Evolutionary conservation across 2,888 invertebrate genomes (phyloP), one percentile per base, ranked within the genome.

Genomic region (Habroteleia sp.): DNA sequence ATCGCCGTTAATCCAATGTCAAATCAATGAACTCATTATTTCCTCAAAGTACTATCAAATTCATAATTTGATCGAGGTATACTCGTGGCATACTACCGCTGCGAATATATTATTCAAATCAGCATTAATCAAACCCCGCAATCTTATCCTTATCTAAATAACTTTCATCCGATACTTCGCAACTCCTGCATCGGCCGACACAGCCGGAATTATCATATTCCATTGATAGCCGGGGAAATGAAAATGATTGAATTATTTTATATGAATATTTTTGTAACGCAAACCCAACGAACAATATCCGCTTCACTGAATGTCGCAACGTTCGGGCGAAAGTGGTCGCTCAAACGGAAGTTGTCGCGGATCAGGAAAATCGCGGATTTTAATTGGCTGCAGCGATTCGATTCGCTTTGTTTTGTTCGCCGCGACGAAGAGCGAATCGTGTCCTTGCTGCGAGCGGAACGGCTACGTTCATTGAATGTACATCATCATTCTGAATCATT

Each of bases 401-500:
- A 54, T 44, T 48, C 5, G 33, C 29, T 25, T 44, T 6, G 16
- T 23, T 48, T 48, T 14, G 39, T 11, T 62, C n/a, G 14, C 44
- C 14, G 6, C n/a, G n/a, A 52, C 75, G 77, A 82, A 85, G 33
- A 84, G 83, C 83, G 81, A 83, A 84, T 80, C 82, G 81, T 82
- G 85, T 85, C 85, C 85, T 85, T 85, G 85, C 82, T 81, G 80
- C 76, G 74, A 79, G 79, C 82, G 78, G 79, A 80, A 73, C 77
- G 79, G 77, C 79, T 74, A 81, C 77, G 79, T 83, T 82, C 85
- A 86, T 85, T 86, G 85, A 85, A 85, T 83, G 82, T 80, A 83
- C 85, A 84, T 85, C 85, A 84, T 85, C 85, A 84, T 83, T 84
- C 83, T 82, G 82, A 84, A 84, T 85, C 85, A 85, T 85, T 85